phyloP scores from a whole-genome alignment of 2,797 vertebrate genomes.

The Catamblyrhynchus diadema region DNA sequence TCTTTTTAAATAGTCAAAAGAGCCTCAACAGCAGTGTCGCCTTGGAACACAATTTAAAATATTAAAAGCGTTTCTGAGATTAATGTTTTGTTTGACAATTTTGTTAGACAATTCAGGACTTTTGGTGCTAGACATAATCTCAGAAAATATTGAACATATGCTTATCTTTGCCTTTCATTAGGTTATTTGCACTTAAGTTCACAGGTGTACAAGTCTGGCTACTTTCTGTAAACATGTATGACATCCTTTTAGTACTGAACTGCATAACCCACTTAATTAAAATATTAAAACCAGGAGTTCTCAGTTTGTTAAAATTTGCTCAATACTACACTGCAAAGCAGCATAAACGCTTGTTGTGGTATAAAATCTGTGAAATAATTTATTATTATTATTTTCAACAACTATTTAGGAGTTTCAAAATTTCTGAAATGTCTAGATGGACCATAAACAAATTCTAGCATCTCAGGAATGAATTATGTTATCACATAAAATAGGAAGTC shows the following conservation, averaged over 20 bases:
- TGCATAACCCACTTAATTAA: background rate
- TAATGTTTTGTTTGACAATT: background rate
- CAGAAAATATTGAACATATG: background rate
- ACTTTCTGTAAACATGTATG: background rate
- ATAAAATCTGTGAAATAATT: background rate
- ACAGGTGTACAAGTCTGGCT: background rate
- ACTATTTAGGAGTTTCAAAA: background rate
- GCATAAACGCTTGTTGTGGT: background rate
- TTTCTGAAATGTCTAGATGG: background rate
- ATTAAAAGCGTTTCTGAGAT: background rate
- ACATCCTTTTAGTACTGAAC: background rate
- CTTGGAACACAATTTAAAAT: background rate
- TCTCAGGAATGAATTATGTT: background rate
- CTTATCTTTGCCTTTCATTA: background rate
- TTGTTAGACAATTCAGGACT: background rate
- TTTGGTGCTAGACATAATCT: background rate
- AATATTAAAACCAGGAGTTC: background rate
- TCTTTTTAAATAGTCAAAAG: background rate
- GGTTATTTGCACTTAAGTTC: background rate
- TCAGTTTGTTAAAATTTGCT: background rate
- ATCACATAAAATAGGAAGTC: background rate
- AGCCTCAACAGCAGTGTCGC: background rate
- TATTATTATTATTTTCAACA: background rate
- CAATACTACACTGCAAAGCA: background rate
- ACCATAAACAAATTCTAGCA: background rate